Base-by-base conservation (phyloP, 1,140 invertebrate genomes). In the Drosophila repletoides region DNA sequence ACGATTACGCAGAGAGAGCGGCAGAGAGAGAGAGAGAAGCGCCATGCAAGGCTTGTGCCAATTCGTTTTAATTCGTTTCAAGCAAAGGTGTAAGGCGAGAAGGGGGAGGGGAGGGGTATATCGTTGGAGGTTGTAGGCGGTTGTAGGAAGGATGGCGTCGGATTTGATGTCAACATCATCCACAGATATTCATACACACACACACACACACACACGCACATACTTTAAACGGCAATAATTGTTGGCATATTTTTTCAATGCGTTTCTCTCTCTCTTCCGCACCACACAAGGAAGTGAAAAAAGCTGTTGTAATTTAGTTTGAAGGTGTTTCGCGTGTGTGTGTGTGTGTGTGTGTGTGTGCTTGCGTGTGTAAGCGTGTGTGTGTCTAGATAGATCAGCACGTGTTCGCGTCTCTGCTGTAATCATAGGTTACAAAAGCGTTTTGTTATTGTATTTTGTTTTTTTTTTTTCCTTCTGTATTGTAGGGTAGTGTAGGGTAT, bases 371-470 rank as follows among this genome's bases (percentile, higher is more conserved):
- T n/a, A 24, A 17, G 5, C 5, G 22, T 7, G 14, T n/a, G 34
- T 3, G 17, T 21, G 12, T 15, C 15, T 55, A 51, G 10, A 43
- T 52, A 31, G 6, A 34, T n/a, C 26, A 63, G 33, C 59, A 68
- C 60, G 52, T 59, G 51, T 56, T 55, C 43, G 46, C 26, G 14
- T 45, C 36, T 40, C 48, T 76, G 71, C 67, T 76, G 66, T 86
- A 84, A 80, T 72, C 81, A 53, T 76, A 60, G 80, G 71, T 80
- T 86, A 86, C 75, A 84, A 86, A 86, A 77, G 53, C 80, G 29
- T 65, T 84, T 84, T 86, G 71, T 38, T 66, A 53, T 40, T n/a
- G n/a, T n/a, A n/a, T n/a, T n/a, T n/a, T n/a, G n/a, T n/a, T n/a
- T n/a, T n/a, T n/a, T n/a, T n/a, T n/a, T n/a, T n/a, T n/a, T n/a